Conservation (phyloP, 2,888 invertebrate species). For the Ormyrus nitidulus region DNA sequence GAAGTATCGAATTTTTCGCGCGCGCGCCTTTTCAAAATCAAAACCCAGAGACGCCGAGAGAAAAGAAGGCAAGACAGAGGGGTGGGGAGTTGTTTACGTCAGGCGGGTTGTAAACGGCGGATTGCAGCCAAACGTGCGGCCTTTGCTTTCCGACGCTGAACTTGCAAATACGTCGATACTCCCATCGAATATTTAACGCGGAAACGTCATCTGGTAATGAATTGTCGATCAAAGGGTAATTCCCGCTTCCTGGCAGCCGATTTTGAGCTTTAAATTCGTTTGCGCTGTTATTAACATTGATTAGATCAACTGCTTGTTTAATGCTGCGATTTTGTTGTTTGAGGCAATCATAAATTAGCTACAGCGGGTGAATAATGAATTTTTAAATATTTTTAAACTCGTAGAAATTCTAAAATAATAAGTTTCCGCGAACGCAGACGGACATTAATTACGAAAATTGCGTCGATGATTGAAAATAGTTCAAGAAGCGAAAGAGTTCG, state of each 20-base stretch:
- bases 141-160: conserved; percentile 12
- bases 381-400: too few species aligned
- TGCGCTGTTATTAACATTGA: not conserved
- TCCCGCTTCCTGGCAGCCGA: not conserved
- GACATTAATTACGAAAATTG: too few species aligned
- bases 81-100: conserved; percentile 9
- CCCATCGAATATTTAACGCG: conserved; percentile 10
- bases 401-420: too few species aligned
- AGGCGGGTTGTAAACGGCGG: conserved; percentile 17
- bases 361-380: too few species aligned
- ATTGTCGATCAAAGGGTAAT: too few species aligned
- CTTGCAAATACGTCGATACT: not conserved
- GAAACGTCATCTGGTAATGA: not conserved
- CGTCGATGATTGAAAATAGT: too few species aligned
- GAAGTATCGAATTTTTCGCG: not conserved
- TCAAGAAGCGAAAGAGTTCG: too few species aligned
- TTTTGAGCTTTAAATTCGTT: not conserved
- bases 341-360: too few species aligned
- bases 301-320: not conserved
- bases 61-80: not conserved
- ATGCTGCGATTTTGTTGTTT: not conserved
- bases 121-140: conserved; percentile 9
- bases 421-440: too few species aligned
- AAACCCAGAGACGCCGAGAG: not conserved
- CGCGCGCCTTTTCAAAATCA: not conserved